phyloP scores from a whole-genome alignment of 2,888 invertebrate species.

The Latrodectus elegans region DNA sequence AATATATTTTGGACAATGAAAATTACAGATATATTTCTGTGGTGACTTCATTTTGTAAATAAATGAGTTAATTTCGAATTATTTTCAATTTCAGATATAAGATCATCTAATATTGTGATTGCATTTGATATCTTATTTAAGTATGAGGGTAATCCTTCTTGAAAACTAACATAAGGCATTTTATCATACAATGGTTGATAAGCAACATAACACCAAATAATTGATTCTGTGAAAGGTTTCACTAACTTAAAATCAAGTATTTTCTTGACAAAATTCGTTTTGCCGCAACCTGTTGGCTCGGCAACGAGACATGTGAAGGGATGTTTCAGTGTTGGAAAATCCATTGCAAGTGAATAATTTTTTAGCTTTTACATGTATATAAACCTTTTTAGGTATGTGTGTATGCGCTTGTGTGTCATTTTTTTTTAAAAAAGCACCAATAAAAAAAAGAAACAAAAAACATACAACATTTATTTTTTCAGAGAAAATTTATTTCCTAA shows the following conservation, averaged over 20 bases:
- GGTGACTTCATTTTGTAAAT: constrained; percentile 16
- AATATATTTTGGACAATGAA: constrained; percentile 25
- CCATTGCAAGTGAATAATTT: too few species aligned
- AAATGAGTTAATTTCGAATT: not conserved
- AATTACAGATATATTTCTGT: not conserved
- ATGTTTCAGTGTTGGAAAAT: too few species aligned
- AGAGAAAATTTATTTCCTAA: constrained; percentile 1
- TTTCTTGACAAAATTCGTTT: too few species aligned
- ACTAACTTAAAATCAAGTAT: too few species aligned
- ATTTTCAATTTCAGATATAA: constrained; percentile 6
- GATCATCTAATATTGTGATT: constrained; percentile 11
- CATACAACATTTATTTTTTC: not conserved
- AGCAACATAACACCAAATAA: too few species aligned
- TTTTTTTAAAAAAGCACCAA: not conserved
- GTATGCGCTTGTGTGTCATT: too few species aligned
- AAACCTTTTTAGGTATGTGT: too few species aligned
- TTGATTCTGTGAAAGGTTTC: too few species aligned
- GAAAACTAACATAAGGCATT: not conserved
- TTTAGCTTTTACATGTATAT: too few species aligned
- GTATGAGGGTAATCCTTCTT: constrained; percentile 14
- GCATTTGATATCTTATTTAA: not conserved
- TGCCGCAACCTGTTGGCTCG: too few species aligned
- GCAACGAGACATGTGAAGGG: too few species aligned
- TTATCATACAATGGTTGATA: not conserved
- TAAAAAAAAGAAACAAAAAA: not conserved